Evolutionary conservation across 2,797 vertebrate genomes (phyloP), one percentile per base, ranked within the genome.

Genomic region (Coilia nasus): DNA sequence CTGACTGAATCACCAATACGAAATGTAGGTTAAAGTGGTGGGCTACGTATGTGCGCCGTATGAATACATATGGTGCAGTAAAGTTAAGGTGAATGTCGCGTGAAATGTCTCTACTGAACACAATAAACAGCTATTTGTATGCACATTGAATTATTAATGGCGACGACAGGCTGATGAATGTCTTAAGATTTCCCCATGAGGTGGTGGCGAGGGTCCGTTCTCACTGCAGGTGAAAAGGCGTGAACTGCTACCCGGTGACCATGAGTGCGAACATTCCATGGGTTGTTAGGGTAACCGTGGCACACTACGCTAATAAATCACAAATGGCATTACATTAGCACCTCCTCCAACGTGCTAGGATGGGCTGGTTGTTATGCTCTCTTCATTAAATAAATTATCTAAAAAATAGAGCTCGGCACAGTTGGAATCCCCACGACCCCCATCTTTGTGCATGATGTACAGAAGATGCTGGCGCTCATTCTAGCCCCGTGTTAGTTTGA

Each of bases 301-400:
- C 54, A 81, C 83, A 60, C 82, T 54, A 64, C 41, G 64, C 25
- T 21, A 57, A 64, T 41, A 62, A 83, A 84, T 84, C 28, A 86
- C 17, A 47, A 71, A 84, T 57, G 2, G 23, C 44, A 54, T 84
- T 46, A 60, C 44, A 50, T 62, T 46, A 60, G 57, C 62, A 80
- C 62, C 84, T 28, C 25, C 19, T 75, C 17, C 6, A 35, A 28
- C 62, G 10, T 57, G 17, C 14, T 41, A 19, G 83, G 28, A 14
- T 47, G 9, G 21, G 31, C 62, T 56, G 14, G n/a, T 23, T 75
- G 47, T 81, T 85, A 86, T 83, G 85, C 57, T 82, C 75, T 86
- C 46, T 23, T 64, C 54, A 81, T 81, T 90, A n/a, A 91, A 92
- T 91, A 88, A 90, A 92, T 86, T 81, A 91, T 92, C 84, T 82